phyloP scores from a whole-genome alignment of 2,113 vertebrate genomes.

The Argyrosomus japonicus region DNA sequence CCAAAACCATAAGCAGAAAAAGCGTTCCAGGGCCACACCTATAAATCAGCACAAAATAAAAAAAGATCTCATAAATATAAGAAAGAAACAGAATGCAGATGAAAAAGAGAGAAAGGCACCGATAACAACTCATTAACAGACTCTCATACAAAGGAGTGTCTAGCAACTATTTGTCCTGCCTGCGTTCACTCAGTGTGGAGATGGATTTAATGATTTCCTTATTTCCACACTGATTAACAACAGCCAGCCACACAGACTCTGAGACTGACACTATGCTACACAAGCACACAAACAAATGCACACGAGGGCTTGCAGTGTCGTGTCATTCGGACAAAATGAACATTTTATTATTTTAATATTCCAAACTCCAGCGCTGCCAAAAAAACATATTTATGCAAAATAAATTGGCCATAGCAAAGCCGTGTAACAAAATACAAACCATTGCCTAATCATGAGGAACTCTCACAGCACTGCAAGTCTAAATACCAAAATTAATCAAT shows the following conservation, averaged over 20 bases:
- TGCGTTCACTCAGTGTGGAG: slow-evolving; percentile 54
- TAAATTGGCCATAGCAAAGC: neutral
- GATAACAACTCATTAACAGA: slow-evolving; percentile 42
- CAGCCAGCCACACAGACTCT: slow-evolving; percentile 50
- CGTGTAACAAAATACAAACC: neutral
- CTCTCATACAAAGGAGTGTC: slow-evolving; percentile 24
- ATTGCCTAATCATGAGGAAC: slow-evolving; percentile 3
- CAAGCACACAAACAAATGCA: slow-evolving; percentile 21
- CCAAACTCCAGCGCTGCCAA: neutral
- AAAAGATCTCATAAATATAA: slow-evolving; percentile 44
- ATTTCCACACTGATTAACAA: slow-evolving; percentile 61
- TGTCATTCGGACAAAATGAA: slow-evolving; percentile 15
- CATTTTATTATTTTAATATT: neutral
- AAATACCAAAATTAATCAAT: neutral
- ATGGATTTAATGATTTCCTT: slow-evolving; percentile 68
- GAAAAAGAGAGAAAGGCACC: slow-evolving; percentile 24
- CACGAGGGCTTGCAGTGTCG: neutral
- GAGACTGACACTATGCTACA: slow-evolving; percentile 27
- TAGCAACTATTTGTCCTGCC: slow-evolving; percentile 40
- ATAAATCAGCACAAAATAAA: slow-evolving; percentile 63
- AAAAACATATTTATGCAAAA: slow-evolving; percentile 13
- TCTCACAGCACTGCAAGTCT: neutral
- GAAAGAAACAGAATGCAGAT: slow-evolving; percentile 14
- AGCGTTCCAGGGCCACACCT: slow-evolving; percentile 39
- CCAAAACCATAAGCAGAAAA: slow-evolving; percentile 53